Base-by-base conservation (phyloP, 1,140 invertebrate genomes). In the Ips nitidus region DNA sequence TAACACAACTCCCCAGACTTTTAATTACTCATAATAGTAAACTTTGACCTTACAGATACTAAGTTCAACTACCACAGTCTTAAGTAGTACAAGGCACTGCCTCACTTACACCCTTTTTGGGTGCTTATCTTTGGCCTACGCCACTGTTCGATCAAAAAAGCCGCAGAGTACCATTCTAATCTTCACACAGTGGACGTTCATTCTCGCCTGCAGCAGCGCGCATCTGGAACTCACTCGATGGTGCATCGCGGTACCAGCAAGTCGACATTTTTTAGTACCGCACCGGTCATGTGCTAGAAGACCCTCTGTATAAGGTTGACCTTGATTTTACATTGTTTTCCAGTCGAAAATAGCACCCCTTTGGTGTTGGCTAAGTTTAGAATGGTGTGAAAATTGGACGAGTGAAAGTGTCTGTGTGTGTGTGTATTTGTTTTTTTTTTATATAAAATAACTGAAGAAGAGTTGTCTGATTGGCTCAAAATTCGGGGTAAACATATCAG, bases 201-300 rank as follows among this genome's bases (percentile, higher is more conserved):
- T 66, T 66, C 64, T 66, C 64, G 64, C 62, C 52, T 65, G 62
- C 62, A 65, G 22, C 22, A 22, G 22, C 22, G 22, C 62, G 43
- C 64, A 66, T 66, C 64, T 66, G 64, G 64, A 66, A 47, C 53
- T 64, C 52, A 53, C 60, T 52, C 60, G 60, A 43, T 62, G 59
- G 38, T 45, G n/a, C 58, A 57, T 5, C 22, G 52, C 8, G 4
- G 36, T 40, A 65, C 52, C 61, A 50, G 47, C 60, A 50, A 61
- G 38, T 45, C 36, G 45, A 22, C 55, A n/a, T 22, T 40, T 50
- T 66, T 4, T 50, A 65, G 22, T 45, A 41, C 50, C 47, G 57
- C 47, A n/a, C 53, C 47, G 5, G 52, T 50, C 37, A 58, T 42
- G 53, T 43, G 64, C 6, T 37, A 8, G 6, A 22, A 36, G 36